These are phyloP conservation scores for Dissostichus mawsoni DNA, from an alignment of 2,113 vertebrate species.

Conservation along the genomic window DNA sequence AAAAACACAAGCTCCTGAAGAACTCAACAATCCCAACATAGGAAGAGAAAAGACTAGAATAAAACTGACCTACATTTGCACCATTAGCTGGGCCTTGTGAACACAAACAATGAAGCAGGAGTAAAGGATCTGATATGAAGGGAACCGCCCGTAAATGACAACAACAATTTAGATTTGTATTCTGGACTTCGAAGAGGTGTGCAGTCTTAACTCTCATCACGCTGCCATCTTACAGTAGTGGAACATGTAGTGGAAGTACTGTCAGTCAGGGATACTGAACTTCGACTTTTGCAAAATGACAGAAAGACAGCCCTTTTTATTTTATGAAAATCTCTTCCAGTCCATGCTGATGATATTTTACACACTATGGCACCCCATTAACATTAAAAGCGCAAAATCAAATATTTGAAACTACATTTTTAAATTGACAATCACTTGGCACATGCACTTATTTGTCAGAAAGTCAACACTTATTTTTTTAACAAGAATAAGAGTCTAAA, in stretches of 20 bases:
- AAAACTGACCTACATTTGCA: constrained; percentile 48
- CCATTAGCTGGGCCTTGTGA: background rate
- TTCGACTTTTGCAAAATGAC: too few species aligned
- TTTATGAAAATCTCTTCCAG: too few species aligned
- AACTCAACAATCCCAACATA: constrained; percentile 2
- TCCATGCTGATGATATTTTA: too few species aligned
- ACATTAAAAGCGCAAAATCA: too few species aligned
- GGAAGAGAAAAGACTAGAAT: constrained; percentile 16
- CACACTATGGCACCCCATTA: too few species aligned
- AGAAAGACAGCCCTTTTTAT: too few species aligned
- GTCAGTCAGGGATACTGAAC: background rate
- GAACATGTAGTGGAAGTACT: background rate
- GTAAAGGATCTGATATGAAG: constrained; percentile 16
- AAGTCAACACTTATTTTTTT: background rate
- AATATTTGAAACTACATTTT: too few species aligned
- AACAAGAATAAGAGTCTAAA: background rate
- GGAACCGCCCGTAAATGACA: constrained; percentile 13
- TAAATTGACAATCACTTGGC: too few species aligned
- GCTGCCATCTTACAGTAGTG: background rate
- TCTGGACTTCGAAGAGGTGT: background rate
- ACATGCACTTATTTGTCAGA: too few species aligned
- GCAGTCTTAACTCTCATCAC: background rate
- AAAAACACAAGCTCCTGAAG: constrained; percentile 12
- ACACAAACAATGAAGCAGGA: constrained; percentile 34
- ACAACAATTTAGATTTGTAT: constrained; percentile 17